Evolutionary conservation across 2,888 invertebrate species (phyloP), one percentile per base, ranked within the genome.

Genomic region (Tipula confusa): DNA sequence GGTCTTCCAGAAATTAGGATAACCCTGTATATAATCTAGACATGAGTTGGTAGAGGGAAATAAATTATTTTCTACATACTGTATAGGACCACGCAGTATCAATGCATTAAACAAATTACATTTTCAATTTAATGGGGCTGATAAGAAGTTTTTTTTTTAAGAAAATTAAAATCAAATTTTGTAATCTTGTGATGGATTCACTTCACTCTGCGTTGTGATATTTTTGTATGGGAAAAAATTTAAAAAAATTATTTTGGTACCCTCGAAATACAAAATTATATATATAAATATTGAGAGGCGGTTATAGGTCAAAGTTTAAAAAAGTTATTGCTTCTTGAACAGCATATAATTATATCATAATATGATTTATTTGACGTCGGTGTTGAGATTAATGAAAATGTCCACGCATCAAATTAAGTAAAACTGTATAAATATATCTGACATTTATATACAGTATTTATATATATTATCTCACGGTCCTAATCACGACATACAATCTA

Each of bases 181-280:
- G 64, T 64, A 64, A 64, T 64, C 18, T 64, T 64, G n/a, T 64
- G 64, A 64, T 64, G 64, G 64, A 64, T 64, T 64, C 64, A 64
- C 24, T 64, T 64, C 64, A 43, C 43, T 43, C 43, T 15, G 15
- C 13, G 64, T 9, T 33, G 15, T 43, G 43, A 43, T 43, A 24
- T 24, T 64, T 64, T 6, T 18, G 64, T n/a, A n/a, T 64, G 64
- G 64, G 64, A 64, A 64, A 64, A 18, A 24, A 64, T 24, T 64
- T 24, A 24, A 64, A 48, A 11, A 18, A 9, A 64, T 64, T 24
- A 9, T 64, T 64, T 5, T 64, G 3, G 24, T 64, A 18, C 24
- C 9, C 13, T 24, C 24, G 64, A 64, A 64, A 64, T 64, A 2
- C 24, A 64, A 24, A 64, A 64, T 18, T 64, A 64, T 64, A 24